phyloP scores from a whole-genome alignment of 2,888 invertebrate species.

The Zeuzera pyrina region DNA sequence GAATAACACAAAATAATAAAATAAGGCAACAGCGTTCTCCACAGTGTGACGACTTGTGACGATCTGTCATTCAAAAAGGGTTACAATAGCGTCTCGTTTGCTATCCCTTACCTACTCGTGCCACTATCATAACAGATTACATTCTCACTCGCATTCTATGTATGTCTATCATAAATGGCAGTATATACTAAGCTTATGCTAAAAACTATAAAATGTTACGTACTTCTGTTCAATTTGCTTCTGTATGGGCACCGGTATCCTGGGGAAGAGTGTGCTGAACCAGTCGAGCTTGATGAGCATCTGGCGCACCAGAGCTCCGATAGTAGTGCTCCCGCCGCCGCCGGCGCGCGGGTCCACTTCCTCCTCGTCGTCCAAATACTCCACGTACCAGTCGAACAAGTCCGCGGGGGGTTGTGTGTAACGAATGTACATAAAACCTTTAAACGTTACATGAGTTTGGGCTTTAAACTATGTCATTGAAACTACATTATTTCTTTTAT shows the following conservation, averaged over 20 bases:
- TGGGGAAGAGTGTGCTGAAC: constrained; percentile 98
- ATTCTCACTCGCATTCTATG: too few relatives aligned
- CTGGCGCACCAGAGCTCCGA: constrained; percentile 93
- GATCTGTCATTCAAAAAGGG: too few relatives aligned
- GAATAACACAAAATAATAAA: too few relatives aligned
- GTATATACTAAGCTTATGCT: too few relatives aligned
- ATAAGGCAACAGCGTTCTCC: too few relatives aligned
- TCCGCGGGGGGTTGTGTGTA: constrained; percentile 97
- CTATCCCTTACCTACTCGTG: too few relatives aligned
- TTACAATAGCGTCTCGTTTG: too few relatives aligned
- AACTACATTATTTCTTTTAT: too few relatives aligned
- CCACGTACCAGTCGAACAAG: constrained; percentile 97
- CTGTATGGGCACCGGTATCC: constrained; percentile 98
- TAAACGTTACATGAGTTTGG: too few relatives aligned
- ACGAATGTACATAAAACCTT: constrained; percentile 85
- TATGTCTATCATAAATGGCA: too few relatives aligned
- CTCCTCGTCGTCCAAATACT: constrained; percentile 96
- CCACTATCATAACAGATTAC: too few relatives aligned
- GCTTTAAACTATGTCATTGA: constrained; percentile 6
- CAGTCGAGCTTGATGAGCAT: constrained; percentile 97
- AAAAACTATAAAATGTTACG: constrained; percentile 31
- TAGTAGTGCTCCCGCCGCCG: constrained; percentile 91
- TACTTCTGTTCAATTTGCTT: constrained; percentile 89
- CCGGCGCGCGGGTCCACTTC: constrained; percentile 98
- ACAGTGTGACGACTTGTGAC: too few relatives aligned